Evolutionary conservation across 2,113 vertebrate species (phyloP), one percentile per base, ranked within the genome.

Genomic region (Paedocypris sp.): DNA sequence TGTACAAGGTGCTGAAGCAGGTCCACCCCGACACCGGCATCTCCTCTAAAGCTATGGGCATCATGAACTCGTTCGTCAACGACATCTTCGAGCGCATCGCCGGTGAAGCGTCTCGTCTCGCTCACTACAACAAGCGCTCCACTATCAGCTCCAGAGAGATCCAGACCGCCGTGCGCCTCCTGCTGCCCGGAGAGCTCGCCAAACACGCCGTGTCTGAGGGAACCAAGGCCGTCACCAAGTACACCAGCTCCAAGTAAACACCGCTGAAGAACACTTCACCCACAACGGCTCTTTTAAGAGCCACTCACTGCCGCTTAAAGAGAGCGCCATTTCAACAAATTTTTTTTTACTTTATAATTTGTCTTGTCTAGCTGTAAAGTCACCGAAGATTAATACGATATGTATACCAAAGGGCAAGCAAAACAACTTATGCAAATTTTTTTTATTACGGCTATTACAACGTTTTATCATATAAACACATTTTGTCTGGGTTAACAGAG

Each of bases 1-100:
- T 89, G 16, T 89, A 85, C 64, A 86, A 87, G 53, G 83, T 88
- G 4, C 64, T 90, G 50, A 88, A 89, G 78, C 85, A 90, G 75
- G 85, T 88, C 2, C 86, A 88, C 35, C 87, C 88, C 0, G 82
- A 91, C 60, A 87, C 86, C 0, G 86, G 87, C 8, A 85, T 90
- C 41, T 88, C 83, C 0, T 90, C 88, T 4, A 90, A 89, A 26
- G 77, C 77, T 2, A 82, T 80, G 77, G 28, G 67, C 3, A 78
- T 81, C 69, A 78, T 80, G 80, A 80, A 82, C 62, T 77, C 75
- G 0, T 80, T 82, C 3, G 78, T 82, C 2, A 71, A 58, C 26
- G 80, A 82, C 59, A 80, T 82, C 41, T 82, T 80, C 4, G 80
- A 80, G 69, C 75, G 77, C 5, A 79, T 81, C 23, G 75, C 70